Percentiles rank a stretch among this genome's conserved stretches.
Evolutionary conservation across 2,797 vertebrate genomes (phyloP).

Genomic region (Ceyx erithaca): DNA sequence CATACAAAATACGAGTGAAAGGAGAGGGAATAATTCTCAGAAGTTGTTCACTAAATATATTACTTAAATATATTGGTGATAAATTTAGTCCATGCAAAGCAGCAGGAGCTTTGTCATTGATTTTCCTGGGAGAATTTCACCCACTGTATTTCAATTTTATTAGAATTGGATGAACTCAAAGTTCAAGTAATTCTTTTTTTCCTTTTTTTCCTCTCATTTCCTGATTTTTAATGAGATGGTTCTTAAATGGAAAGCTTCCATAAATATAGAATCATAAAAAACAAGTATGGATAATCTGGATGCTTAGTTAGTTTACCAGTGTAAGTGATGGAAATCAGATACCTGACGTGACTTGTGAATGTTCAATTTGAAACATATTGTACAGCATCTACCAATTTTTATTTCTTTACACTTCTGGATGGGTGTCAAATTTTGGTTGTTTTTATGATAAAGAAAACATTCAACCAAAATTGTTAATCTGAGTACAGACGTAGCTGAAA

Average conservation of each 20-base stretch:
- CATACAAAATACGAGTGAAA: neutral
- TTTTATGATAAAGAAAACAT: neutral
- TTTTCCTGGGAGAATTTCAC: neutral
- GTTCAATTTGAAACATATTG: neutral
- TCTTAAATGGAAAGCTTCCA: neutral
- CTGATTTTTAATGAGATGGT: neutral
- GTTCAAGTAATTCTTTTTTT: neutral
- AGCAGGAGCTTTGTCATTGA: neutral
- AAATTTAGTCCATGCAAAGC: neutral
- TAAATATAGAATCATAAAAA: neutral
- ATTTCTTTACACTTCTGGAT: neutral
- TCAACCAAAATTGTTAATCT: neutral
- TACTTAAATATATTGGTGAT: neutral
- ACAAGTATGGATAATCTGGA: neutral
- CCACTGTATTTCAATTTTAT: neutral
- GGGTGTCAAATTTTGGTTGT: neutral
- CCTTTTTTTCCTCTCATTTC: fast-evolving
- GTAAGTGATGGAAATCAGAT: neutral
- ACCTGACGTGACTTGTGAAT: neutral
- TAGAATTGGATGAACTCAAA: neutral
- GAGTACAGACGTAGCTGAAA: neutral
- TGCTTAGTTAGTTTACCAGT: neutral
- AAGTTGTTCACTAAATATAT: neutral
- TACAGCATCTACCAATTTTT: neutral
- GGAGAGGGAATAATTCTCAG: neutral